These are phyloP conservation scores for Cancer borealis DNA, from an alignment of 2,888 invertebrate species.

Conservation along the genomic window DNA sequence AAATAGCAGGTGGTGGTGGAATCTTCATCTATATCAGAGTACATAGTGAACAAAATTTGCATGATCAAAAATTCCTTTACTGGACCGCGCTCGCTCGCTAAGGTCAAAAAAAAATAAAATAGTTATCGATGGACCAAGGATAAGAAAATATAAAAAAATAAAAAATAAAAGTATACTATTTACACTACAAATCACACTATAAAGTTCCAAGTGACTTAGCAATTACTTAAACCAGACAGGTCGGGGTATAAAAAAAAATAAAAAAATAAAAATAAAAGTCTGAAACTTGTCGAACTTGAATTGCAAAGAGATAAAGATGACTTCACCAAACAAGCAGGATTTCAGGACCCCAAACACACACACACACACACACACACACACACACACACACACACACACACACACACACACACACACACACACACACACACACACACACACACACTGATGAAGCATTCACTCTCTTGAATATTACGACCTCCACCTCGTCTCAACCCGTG, in stretches of 20 bases:
- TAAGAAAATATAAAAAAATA: background rate
- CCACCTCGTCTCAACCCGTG: too few relatives aligned
- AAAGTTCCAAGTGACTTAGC: background rate
- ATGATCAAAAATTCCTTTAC: background rate
- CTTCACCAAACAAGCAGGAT: background rate
- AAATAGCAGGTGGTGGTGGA: background rate
- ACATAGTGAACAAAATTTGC: background rate
- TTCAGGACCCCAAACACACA: background rate
- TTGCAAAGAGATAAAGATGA: background rate
- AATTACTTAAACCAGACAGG: conserved; percentile 1
- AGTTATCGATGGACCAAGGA: background rate
- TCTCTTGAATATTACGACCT: too few relatives aligned
- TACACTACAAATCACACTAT: background rate
- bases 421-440: too few relatives aligned
- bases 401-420: background rate
- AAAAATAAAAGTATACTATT: background rate
- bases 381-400: background rate
- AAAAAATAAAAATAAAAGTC: too few relatives aligned
- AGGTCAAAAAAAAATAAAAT: background rate
- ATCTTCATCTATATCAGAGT: background rate
- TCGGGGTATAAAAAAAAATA: too few relatives aligned
- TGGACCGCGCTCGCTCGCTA: background rate
- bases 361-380: background rate
- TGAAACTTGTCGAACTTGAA: background rate
- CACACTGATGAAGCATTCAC: too few relatives aligned